Percentiles rank a stretch among this genome's conserved stretches.
Evolutionary conservation across 2,797 vertebrate species (phyloP).

Genomic region (Pampus argenteus): DNA sequence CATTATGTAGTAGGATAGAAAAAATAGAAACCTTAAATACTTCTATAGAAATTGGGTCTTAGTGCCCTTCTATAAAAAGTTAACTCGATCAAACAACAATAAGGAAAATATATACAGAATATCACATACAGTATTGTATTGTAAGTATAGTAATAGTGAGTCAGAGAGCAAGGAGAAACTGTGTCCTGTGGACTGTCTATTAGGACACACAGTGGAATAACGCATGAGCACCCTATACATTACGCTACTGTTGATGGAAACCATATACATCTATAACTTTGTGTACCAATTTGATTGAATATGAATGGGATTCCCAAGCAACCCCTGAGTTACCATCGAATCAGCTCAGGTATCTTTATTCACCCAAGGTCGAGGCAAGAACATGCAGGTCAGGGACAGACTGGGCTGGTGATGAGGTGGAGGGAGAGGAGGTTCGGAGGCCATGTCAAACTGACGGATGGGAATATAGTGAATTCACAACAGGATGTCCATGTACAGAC

Average conservation of each 20-base stretch:
- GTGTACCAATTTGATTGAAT: constrained; percentile 29
- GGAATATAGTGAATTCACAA: constrained; percentile 60
- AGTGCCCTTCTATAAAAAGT: too few relatives aligned
- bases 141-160: background rate
- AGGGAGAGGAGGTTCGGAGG: constrained; percentile 61
- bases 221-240: constrained; percentile 17
- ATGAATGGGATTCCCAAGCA: constrained; percentile 38
- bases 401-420: constrained; percentile 35
- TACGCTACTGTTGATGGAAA: constrained; percentile 44
- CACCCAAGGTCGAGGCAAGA: constrained; percentile 66
- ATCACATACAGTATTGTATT: background rate
- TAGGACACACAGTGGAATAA: constrained; percentile 9
- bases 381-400: constrained; percentile 68
- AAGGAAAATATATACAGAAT: background rate
- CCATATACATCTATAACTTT: constrained; percentile 43
- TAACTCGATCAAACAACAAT: too few relatives aligned
- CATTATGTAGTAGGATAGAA: too few relatives aligned
- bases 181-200: constrained; percentile 16
- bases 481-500: constrained; percentile 45
- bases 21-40: too few relatives aligned
- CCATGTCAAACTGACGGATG: constrained; percentile 77
- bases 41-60: too few relatives aligned
- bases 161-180: background rate
- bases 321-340: constrained; percentile 28
- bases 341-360: constrained; percentile 40